Evolutionary conservation across 2,797 vertebrate genomes (phyloP).

Genomic region (Serranus cabrilla): DNA sequence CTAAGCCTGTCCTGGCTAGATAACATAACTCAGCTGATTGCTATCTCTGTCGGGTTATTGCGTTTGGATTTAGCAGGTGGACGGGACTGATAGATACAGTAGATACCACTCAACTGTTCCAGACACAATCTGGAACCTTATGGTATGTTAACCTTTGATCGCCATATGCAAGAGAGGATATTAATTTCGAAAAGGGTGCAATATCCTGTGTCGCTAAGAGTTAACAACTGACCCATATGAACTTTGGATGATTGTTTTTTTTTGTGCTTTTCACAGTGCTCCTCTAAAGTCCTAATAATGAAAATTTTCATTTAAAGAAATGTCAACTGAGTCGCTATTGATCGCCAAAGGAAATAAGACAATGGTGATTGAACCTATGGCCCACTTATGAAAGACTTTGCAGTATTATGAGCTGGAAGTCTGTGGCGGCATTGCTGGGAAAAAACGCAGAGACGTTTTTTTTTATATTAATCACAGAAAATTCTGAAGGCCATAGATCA

Average conservation of each 20-base stretch:
- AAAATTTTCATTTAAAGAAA: too few relatives aligned
- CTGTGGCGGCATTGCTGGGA: too few relatives aligned
- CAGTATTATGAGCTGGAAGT: too few relatives aligned
- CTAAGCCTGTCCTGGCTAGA: conserved; percentile 55
- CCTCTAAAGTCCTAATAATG: too few relatives aligned
- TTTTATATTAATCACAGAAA: too few relatives aligned
- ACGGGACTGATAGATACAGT: conserved; percentile 51
- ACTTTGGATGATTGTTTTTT: background rate
- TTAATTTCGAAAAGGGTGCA: conserved; percentile 26
- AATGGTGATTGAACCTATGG: too few relatives aligned
- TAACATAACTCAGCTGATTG: conserved; percentile 69
- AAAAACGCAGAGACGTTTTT: too few relatives aligned
- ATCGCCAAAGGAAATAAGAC: too few relatives aligned
- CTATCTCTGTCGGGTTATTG: conserved; percentile 68
- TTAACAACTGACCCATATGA: conserved; percentile 13
- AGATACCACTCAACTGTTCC: conserved; percentile 52
- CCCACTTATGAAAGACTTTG: too few relatives aligned
- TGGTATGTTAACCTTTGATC: conserved; percentile 9
- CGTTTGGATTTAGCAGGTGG: conserved; percentile 68
- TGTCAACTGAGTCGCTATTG: too few relatives aligned
- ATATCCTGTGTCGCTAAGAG: conserved; percentile 24
- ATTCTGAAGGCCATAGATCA: too few relatives aligned
- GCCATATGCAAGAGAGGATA: conserved; percentile 33
- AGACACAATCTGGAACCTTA: conserved; percentile 49
- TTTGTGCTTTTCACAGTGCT: background rate